Evolutionary conservation across 2,113 vertebrate species (phyloP).

Genomic region (Boulengeromyrus knoepffleri): DNA sequence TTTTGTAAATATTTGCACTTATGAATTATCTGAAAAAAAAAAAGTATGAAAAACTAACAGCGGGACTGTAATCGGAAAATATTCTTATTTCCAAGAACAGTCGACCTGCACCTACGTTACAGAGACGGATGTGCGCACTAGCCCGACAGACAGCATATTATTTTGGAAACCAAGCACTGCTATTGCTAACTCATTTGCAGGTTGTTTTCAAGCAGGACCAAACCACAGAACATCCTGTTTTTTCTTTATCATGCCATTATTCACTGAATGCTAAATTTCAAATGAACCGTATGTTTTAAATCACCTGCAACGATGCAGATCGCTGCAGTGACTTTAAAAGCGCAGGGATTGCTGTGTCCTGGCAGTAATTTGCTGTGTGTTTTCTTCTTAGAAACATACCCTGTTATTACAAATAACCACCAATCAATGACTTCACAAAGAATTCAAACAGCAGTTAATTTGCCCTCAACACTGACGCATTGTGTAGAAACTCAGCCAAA

Average conservation of each 20-base stretch:
- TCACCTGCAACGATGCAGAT: conserved; percentile 11
- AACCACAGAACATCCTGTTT: conserved; percentile 13
- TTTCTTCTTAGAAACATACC: not conserved
- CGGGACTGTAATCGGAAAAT: not conserved
- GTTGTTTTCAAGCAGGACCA: not conserved
- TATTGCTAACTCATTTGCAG: not conserved
- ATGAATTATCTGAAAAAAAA: not conserved
- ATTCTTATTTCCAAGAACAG: not conserved
- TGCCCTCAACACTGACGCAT: not conserved
- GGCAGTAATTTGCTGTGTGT: not conserved
- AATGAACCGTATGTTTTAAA: not conserved
- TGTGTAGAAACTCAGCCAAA: not conserved
- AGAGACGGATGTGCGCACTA: not conserved
- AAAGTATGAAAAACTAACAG: not conserved
- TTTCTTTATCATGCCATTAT: not conserved
- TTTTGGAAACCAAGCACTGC: not conserved
- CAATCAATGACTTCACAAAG: conserved; percentile 5
- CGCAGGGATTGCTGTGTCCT: not conserved
- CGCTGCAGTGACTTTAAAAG: not conserved
- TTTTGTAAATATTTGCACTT: not conserved
- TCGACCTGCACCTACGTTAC: not conserved
- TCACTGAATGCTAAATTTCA: not conserved
- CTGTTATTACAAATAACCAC: not conserved
- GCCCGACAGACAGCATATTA: not conserved
- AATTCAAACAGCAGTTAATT: conserved; percentile 1